Evolutionary conservation across 2,888 invertebrate genomes (phyloP).

Genomic region (Unio delphinus): DNA sequence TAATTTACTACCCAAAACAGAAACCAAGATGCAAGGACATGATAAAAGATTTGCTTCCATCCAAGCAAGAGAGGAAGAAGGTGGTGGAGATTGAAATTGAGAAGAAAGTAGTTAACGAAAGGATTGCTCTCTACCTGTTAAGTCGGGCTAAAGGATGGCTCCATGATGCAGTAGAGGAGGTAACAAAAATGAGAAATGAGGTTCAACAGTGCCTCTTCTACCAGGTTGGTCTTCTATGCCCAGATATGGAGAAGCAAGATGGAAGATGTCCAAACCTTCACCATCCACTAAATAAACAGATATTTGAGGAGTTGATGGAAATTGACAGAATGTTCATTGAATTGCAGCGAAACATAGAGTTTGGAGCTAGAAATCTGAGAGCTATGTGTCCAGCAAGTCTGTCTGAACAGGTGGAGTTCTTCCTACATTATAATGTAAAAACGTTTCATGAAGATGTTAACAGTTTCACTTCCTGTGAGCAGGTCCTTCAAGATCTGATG

Average conservation of each 20-base stretch:
- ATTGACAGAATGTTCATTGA: conserved; percentile 25
- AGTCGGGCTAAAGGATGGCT: conserved; percentile 10
- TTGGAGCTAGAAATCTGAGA: conserved; percentile 13
- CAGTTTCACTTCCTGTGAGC: no score
- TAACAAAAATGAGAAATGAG: conserved; percentile 6
- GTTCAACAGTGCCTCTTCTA: conserved; percentile 6
- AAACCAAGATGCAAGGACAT: conserved; percentile 38
- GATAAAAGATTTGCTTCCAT: conserved; percentile 8
- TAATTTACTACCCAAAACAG: conserved; percentile 34
- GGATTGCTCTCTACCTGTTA: conserved; percentile 19
- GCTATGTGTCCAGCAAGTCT: conserved; percentile 6
- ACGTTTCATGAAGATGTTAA: no score
- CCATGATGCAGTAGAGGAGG: conserved; percentile 4
- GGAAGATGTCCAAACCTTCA: conserved; percentile 13
- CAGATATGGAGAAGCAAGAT: conserved; percentile 5
- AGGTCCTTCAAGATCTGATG: conserved; percentile 12
- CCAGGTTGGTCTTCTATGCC: conserved; percentile 13
- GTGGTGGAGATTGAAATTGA: conserved; percentile 1
- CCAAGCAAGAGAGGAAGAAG: conserved; percentile 7
- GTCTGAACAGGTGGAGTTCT: neutral
- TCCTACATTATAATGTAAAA: neutral
- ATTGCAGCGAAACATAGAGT: conserved; percentile 22
- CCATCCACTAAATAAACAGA: conserved; percentile 1
- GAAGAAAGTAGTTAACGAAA: conserved; percentile 8
- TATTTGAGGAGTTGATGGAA: conserved; percentile 13